Conservation (phyloP, 1,140 invertebrate species). For the Euura lappo region DNA sequence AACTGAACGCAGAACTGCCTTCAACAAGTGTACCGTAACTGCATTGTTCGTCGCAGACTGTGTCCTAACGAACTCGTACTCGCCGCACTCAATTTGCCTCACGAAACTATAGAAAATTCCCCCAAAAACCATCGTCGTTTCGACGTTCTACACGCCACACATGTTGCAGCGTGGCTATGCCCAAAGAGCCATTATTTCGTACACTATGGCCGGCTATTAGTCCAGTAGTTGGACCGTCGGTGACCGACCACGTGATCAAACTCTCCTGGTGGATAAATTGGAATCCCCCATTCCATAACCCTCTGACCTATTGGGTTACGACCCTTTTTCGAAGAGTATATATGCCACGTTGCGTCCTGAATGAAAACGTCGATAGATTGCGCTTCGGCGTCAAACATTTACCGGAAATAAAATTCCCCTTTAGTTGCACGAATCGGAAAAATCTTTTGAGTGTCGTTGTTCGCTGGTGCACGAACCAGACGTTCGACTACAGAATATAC, state of each 20-base stretch:
- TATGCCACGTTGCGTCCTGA: neutral
- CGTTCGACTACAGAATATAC: neutral
- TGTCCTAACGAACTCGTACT: slow-evolving; percentile 1
- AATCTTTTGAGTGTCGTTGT: neutral
- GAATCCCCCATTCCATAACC: neutral
- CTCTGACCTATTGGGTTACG: neutral
- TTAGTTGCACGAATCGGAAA: neutral
- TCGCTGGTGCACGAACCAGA: neutral
- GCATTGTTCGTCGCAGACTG: neutral
- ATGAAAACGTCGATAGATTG: neutral
- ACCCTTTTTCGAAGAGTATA: neutral
- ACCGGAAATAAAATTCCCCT: neutral
- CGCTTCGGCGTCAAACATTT: neutral
- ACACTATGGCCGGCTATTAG: slow-evolving; percentile 5
- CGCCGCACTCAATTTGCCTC: neutral
- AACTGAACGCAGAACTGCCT: too few species aligned
- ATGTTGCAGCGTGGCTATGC: neutral
- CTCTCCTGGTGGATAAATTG: neutral
- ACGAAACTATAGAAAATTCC: neutral
- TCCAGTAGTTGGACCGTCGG: neutral
- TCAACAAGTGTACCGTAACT: too few species aligned
- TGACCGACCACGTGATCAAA: slow-evolving; percentile 4
- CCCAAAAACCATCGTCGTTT: neutral
- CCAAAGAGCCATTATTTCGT: slow-evolving; percentile 6
- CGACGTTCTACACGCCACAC: neutral